A percentile compares a stretch with the other conserved stretches of the same genome.
Evolutionary conservation across 2,797 vertebrate species (phyloP).

Genomic region (Girardinus metallicus): DNA sequence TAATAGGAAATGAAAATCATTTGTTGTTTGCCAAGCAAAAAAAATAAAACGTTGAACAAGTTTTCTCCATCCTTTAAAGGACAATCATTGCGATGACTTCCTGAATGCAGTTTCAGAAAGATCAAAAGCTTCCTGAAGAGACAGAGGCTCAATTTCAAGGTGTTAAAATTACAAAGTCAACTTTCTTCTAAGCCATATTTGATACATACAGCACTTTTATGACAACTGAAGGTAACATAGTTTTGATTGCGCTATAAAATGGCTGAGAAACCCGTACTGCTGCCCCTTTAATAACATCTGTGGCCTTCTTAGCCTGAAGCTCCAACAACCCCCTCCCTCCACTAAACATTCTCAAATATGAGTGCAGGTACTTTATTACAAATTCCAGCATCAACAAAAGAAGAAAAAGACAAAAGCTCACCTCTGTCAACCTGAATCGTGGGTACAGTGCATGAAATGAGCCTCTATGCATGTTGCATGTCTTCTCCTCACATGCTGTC

Average conservation of each 20-base stretch:
- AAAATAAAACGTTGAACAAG: background rate
- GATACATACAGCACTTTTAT: too few relatives aligned
- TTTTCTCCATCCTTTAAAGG: background rate
- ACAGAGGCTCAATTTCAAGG: too few relatives aligned
- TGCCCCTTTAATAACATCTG: slow-evolving; percentile 10
- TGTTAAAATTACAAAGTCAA: too few relatives aligned
- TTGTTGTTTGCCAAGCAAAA: background rate
- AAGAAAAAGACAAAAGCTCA: background rate
- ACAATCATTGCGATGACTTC: background rate
- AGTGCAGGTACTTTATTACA: background rate
- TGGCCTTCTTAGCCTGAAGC: background rate
- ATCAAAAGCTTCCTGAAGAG: too few relatives aligned
- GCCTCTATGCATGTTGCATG: slow-evolving; percentile 18
- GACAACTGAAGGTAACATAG: too few relatives aligned
- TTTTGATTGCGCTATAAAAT: too few relatives aligned
- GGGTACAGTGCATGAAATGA: slow-evolving; percentile 21
- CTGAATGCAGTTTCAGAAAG: too few relatives aligned
- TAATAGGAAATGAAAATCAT: background rate
- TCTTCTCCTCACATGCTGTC: slow-evolving; percentile 44
- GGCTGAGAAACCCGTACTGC: too few relatives aligned
- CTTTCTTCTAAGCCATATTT: too few relatives aligned
- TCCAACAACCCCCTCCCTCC: background rate
- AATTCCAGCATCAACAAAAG: background rate
- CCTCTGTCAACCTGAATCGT: slow-evolving; percentile 11
- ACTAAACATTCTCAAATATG: background rate